These are phyloP conservation scores for Sycobia sp. DNA, from an alignment of 1,140 invertebrate genomes.

Conservation along the genomic window DNA sequence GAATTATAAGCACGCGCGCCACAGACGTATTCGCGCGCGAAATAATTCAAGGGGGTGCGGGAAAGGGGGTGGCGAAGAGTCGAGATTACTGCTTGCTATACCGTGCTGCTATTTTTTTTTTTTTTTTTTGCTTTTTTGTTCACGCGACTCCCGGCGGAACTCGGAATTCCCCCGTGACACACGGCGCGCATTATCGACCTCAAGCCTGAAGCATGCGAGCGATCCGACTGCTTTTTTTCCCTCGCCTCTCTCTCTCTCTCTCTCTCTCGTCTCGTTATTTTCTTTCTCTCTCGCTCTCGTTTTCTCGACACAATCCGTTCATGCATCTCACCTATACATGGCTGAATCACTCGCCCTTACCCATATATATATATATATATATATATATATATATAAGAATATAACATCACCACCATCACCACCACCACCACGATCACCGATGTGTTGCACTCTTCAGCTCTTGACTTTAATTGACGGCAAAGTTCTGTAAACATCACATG, in stretches of 20 bases:
- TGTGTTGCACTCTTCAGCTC: conserved; percentile 20
- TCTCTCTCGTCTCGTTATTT: conserved; percentile 1
- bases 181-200: not conserved
- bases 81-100: too few relatives aligned
- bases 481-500: too few relatives aligned
- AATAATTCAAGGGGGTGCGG: too few relatives aligned
- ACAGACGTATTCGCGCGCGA: too few relatives aligned
- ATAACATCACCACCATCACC: not conserved
- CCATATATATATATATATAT: not conserved
- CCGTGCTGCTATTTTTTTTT: too few relatives aligned
- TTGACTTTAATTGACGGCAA: conserved; percentile 25
- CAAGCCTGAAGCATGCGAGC: conserved; percentile 37
- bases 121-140: too few relatives aligned
- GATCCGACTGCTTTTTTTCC: conserved; percentile 39
- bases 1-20: too few relatives aligned
- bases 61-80: too few relatives aligned
- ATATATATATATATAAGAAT: not conserved
- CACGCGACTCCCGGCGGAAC: too few relatives aligned
- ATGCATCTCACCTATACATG: not conserved
- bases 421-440: not conserved
- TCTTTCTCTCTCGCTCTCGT: not conserved
- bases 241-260: conserved; percentile 5
- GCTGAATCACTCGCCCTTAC: too few relatives aligned
- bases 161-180: not conserved
- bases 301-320: too few relatives aligned